Evolutionary conservation across 2,113 vertebrate species (phyloP), one percentile per base, ranked within the genome.

Genomic region (Chaetura pelagica): DNA sequence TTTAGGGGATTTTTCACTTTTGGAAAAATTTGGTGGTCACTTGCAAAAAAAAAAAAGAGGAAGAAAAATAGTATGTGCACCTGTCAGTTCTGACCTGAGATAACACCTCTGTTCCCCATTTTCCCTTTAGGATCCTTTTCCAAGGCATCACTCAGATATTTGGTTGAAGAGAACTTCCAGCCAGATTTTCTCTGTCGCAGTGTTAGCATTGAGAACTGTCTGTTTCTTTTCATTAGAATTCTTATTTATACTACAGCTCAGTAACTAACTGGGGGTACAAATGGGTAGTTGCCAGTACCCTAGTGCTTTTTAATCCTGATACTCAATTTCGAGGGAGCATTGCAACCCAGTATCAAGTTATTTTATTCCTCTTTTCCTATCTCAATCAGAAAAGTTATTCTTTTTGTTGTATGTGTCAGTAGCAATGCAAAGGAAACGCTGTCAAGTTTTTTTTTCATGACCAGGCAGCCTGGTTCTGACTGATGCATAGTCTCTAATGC

Each of bases 141-240:
- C 13, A 82, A 90, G 44, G 6, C 46, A 62, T 85, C 71, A 40
- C n/a, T 87, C 74, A 83, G 40, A 68, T 35, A 80, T 7, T 92
- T 83, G 17, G 23, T 30, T 87, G 67, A 85, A 89, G 74, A 82
- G 29, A 76, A 21, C 27, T 93, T 91, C 67, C 0, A 6, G 71
- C 44, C 87, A 88, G 44, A 76, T 49, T 26, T 55, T 73, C 30
- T 82, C 23, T 93, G 48, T 52, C 58, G 57, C 52, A 61, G 16
- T 35, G 21, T 61, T 72, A 29, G 40, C 15, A 7, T 3, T 74
- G 62, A 93, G 44, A 90, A 90, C 16, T 17, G 18, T 57, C 40
- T n/a, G 46, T 79, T 87, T 54, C 26, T 90, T 96, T 87, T 86
- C 49, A 73, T 92, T 86, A 88, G 80, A 94, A 83, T 88, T 90